Evolutionary conservation across 2,797 vertebrate genomes (phyloP).

Genomic region (Leptoclinus maculatus): DNA sequence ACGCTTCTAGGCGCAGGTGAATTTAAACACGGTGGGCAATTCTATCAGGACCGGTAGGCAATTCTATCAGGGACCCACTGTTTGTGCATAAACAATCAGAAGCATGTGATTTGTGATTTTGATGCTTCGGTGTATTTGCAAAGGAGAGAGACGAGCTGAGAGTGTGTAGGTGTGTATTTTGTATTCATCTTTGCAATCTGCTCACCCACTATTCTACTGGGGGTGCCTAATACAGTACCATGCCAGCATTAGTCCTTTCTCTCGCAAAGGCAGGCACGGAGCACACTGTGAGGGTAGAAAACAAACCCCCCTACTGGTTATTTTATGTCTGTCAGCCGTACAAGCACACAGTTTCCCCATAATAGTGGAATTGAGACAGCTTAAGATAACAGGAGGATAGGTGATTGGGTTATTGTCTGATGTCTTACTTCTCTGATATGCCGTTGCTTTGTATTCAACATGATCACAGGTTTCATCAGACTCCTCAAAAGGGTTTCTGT

Average conservation of each 20-base stretch:
- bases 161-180: constrained; percentile 85
- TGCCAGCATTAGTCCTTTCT: constrained; percentile 85
- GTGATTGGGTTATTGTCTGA: constrained; percentile 85
- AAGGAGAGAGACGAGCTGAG: constrained; percentile 78
- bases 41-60: constrained; percentile 84
- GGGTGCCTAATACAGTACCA: constrained; percentile 85
- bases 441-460: constrained; percentile 76
- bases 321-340: constrained; percentile 84
- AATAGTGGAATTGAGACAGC: constrained; percentile 84
- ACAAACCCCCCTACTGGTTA: constrained; percentile 86
- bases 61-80: constrained; percentile 86
- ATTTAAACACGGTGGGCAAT: constrained; percentile 86
- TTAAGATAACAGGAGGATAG: constrained; percentile 84
- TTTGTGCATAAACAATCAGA: constrained; percentile 87
- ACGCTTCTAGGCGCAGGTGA: constrained; percentile 85
- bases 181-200: constrained; percentile 86
- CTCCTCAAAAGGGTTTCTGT: constrained; percentile 75
- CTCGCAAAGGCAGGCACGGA: constrained; percentile 80
- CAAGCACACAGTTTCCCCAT: constrained; percentile 78
- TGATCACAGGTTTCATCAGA: constrained; percentile 75
- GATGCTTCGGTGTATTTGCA: constrained; percentile 83
- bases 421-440: constrained; percentile 83
- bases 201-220: constrained; percentile 85
- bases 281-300: constrained; percentile 85
- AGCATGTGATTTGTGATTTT: constrained; percentile 87